Evolutionary conservation across 2,888 invertebrate genomes (phyloP).

Genomic region (Choreutis nemorana): DNA sequence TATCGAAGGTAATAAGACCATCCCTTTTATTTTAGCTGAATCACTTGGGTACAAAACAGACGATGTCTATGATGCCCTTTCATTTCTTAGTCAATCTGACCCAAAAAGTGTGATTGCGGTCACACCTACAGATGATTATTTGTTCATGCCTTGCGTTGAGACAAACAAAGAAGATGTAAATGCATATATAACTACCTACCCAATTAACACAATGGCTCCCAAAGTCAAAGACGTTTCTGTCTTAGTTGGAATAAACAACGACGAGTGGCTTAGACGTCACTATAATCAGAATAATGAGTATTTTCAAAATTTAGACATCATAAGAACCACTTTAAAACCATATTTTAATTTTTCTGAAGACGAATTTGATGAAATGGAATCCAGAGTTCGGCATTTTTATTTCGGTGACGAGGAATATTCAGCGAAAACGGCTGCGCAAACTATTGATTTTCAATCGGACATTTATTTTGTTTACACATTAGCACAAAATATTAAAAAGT

Average conservation of each 20-base stretch:
- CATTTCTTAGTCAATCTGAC: slow-evolving; percentile 14
- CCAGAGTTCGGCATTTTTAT: slow-evolving; percentile 22
- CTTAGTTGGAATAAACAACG: slow-evolving; percentile 13
- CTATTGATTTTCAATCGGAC: slow-evolving; percentile 24
- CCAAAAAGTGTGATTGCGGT: slow-evolving; percentile 5
- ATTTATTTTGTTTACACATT: slow-evolving; percentile 19
- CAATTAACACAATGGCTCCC: background rate
- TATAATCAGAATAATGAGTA: slow-evolving; percentile 31
- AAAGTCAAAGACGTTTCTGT: slow-evolving; percentile 10
- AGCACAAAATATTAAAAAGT: slow-evolving; percentile 19
- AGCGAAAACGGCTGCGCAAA: slow-evolving; percentile 9
- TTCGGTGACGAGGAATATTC: slow-evolving; percentile 25
- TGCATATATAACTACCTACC: slow-evolving; percentile 10
- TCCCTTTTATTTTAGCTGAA: slow-evolving; percentile 17
- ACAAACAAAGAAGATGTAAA: slow-evolving; percentile 10
- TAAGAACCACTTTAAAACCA: slow-evolving; percentile 6
- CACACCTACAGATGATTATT: background rate
- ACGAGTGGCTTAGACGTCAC: slow-evolving; percentile 17
- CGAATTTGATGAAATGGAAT: slow-evolving; percentile 13
- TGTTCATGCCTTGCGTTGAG: slow-evolving; percentile 13
- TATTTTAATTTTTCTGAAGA: slow-evolving; percentile 14
- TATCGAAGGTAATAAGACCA: slow-evolving; percentile 12
- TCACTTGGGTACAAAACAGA: slow-evolving; percentile 18
- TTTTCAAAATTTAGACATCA: slow-evolving; percentile 2
- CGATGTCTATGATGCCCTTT: slow-evolving; percentile 16